Percentiles rank a stretch among this genome's conserved stretches.
Conservation (phyloP, 2,888 invertebrate genomes). For the Aphrophora alni region DNA sequence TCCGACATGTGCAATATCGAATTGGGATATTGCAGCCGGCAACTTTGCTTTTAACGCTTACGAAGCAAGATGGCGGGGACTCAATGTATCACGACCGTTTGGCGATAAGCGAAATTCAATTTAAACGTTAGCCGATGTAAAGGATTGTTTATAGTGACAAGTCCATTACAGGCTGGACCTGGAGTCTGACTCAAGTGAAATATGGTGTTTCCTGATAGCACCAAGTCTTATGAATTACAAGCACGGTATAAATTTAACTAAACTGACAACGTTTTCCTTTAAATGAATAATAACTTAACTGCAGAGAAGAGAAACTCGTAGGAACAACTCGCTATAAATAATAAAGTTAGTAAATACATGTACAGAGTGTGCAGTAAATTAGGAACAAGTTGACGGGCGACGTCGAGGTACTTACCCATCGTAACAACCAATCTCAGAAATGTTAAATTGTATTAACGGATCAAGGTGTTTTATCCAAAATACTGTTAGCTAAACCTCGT, state of each 20-base stretch:
- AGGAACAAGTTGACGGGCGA: too few relatives aligned
- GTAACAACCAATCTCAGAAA: too few relatives aligned
- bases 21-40: neutral
- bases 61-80: neutral
- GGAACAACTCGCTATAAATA: too few relatives aligned
- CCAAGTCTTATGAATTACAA: neutral
- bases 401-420: too few relatives aligned
- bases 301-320: neutral
- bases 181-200: neutral
- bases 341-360: too few relatives aligned
- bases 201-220: neutral
- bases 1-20: neutral
- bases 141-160: neutral
- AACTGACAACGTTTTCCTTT: neutral
- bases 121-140: neutral
- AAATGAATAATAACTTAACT: neutral
- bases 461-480: too few relatives aligned
- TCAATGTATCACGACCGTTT: neutral
- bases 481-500: too few relatives aligned
- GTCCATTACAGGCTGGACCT: neutral
- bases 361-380: too few relatives aligned
- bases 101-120: neutral
- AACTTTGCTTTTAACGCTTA: neutral
- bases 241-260: neutral
- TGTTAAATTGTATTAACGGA: too few relatives aligned